Evolutionary conservation across 2,113 vertebrate species (phyloP).

Genomic region (Microcebus lehilahytsara): DNA sequence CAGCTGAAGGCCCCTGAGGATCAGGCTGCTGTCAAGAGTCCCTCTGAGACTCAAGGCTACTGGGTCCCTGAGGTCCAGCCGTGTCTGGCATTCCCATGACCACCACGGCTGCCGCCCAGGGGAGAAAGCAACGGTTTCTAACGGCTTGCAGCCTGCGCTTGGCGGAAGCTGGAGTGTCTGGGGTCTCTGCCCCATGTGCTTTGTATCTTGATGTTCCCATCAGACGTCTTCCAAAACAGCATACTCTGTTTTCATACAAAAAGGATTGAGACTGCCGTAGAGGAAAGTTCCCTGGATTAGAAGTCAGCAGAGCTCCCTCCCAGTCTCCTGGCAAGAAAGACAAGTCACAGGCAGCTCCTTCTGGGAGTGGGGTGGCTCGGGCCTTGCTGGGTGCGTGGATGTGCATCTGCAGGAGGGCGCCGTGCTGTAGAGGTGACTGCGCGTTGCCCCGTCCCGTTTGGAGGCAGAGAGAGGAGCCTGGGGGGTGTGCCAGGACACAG

Average conservation of each 20-base stretch:
- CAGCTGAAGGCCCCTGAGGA: background rate
- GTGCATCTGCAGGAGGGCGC: fast-evolving
- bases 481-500: fast-evolving
- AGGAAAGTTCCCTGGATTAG: background rate
- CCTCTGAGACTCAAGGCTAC: background rate
- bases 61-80: background rate
- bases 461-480: background rate
- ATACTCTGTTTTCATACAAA: background rate
- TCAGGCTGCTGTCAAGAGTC: background rate
- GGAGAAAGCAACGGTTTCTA: fast-evolving
- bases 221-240: background rate
- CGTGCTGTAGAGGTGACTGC: fast-evolving
- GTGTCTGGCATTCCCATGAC: background rate
- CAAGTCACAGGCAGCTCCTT: background rate
- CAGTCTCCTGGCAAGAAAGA: background rate
- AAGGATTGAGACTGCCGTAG: fast-evolving
- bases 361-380: fast-evolving
- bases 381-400: fast-evolving
- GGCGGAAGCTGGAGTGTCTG: background rate
- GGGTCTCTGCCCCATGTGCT: background rate
- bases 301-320: background rate
- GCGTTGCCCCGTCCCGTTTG: background rate
- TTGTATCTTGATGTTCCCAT: background rate
- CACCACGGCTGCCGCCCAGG: background rate
- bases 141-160: fast-evolving